These are phyloP conservation scores for Macrosoma leucophasiata DNA, from an alignment of 2,888 invertebrate genomes.

Conservation along the genomic window DNA sequence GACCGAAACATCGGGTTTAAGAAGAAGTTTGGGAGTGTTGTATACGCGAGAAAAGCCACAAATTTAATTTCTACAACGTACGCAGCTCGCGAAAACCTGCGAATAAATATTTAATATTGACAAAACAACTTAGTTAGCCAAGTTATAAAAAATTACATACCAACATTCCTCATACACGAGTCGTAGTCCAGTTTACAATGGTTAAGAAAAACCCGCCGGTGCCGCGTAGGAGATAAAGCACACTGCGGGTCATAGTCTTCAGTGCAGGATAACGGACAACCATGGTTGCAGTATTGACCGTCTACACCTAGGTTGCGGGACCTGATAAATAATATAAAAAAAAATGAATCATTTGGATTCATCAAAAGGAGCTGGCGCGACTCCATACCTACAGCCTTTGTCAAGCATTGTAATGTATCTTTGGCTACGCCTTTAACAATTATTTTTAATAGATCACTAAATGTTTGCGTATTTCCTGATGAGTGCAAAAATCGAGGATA, in stretches of 20 bases:
- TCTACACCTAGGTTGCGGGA: slow-evolving; percentile 34
- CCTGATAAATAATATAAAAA: slow-evolving; percentile 28
- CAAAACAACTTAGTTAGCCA: neutral
- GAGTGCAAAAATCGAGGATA: slow-evolving; percentile 1
- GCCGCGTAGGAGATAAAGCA: slow-evolving; percentile 37
- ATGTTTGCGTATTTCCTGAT: neutral
- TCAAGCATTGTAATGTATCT: too few relatives aligned
- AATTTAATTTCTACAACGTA: too few relatives aligned
- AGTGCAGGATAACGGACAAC: slow-evolving; percentile 48
- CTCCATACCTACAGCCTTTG: too few relatives aligned
- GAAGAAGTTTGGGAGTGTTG: too few relatives aligned
- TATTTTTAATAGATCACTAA: too few relatives aligned
- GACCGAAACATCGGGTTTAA: too few relatives aligned
- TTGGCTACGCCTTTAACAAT: too few relatives aligned
- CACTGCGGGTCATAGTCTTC: slow-evolving; percentile 56
- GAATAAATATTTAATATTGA: too few relatives aligned
- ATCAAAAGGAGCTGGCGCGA: too few relatives aligned
- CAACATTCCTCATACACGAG: slow-evolving; percentile 42
- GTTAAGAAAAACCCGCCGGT: slow-evolving; percentile 45
- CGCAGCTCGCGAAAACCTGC: too few relatives aligned
- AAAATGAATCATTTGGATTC: neutral
- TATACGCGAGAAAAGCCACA: too few relatives aligned
- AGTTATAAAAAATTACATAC: slow-evolving; percentile 29
- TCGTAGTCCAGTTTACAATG: slow-evolving; percentile 55
- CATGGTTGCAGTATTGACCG: slow-evolving; percentile 44